A percentile compares a stretch with the other conserved stretches of the same genome.
phyloP scores from a whole-genome alignment of 1,140 invertebrate species.

The Andrena cerasifolii region DNA sequence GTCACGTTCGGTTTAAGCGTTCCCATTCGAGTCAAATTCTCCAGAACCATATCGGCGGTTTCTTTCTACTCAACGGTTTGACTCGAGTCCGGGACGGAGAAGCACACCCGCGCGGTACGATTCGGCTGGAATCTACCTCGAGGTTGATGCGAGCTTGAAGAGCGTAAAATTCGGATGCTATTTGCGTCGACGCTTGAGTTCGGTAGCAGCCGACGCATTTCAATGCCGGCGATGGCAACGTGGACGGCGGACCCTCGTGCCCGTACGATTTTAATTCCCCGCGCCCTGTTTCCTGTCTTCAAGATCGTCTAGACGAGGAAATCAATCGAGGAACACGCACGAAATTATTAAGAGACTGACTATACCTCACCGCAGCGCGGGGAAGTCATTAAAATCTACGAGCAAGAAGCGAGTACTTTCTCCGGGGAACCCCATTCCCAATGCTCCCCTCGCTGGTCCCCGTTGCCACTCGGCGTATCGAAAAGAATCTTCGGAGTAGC shows the following conservation, averaged over 20 bases:
- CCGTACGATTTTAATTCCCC: conserved; percentile 3
- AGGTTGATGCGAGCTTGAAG: neutral
- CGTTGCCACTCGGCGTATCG: neutral
- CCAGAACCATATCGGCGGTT: neutral
- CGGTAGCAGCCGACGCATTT: too few species aligned
- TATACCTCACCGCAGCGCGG: neutral
- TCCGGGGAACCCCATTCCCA: neutral
- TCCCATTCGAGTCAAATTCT: neutral
- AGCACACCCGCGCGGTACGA: too few species aligned
- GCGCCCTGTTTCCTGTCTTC: neutral
- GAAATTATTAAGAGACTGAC: conserved; percentile 34
- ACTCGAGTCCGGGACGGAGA: neutral
- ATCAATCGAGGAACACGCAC: neutral
- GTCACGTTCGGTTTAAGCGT: too few species aligned
- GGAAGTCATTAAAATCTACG: neutral
- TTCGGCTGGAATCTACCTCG: neutral
- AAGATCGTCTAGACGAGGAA: neutral
- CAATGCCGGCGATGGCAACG: too few species aligned
- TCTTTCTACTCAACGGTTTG: neutral
- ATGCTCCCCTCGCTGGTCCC: neutral
- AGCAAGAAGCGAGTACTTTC: neutral
- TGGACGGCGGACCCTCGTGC: neutral
- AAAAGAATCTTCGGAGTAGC: neutral
- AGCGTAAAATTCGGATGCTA: conserved; percentile 1
- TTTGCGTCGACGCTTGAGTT: neutral